phyloP scores from a whole-genome alignment of 1,140 invertebrate species.

The Conus ventricosus region DNA sequence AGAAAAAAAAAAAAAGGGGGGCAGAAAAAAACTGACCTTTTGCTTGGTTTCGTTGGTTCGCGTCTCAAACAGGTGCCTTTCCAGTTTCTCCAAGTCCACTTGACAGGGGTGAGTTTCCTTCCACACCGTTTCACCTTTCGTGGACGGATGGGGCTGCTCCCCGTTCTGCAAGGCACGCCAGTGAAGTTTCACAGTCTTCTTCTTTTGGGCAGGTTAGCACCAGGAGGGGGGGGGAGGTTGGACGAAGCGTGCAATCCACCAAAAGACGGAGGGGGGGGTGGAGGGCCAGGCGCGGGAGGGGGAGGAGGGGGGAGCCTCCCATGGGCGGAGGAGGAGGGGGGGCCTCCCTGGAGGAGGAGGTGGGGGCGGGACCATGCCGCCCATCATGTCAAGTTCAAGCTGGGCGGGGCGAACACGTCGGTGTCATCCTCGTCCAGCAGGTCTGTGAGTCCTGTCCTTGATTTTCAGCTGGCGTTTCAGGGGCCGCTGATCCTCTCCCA shows the following conservation, averaged over 20 bases:
- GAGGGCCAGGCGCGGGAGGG: constrained; percentile 73
- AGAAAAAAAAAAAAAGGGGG: neutral
- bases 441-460: constrained; percentile 96
- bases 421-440: constrained; percentile 80
- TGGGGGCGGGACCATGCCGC: constrained; percentile 75
- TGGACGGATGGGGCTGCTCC: constrained; percentile 79
- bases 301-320: constrained; percentile 64
- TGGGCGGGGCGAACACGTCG: constrained; percentile 68
- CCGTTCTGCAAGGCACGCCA: constrained; percentile 89
- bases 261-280: constrained; percentile 73
- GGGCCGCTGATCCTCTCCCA: constrained; percentile 94
- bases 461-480: constrained; percentile 89
- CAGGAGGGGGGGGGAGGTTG: constrained; percentile 72
- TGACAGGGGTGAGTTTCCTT: constrained; percentile 87
- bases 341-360: constrained; percentile 76
- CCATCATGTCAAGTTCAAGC: constrained; percentile 53
- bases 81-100: constrained; percentile 94
- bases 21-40: constrained; percentile 79
- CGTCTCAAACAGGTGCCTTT: constrained; percentile 98
- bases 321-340: constrained; percentile 72
- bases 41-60: constrained; percentile 95
- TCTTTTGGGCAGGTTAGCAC: constrained; percentile 85
- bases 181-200: constrained; percentile 99
- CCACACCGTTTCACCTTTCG: constrained; percentile 89
- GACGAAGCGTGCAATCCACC: constrained; percentile 65